Evolutionary conservation across 2,797 vertebrate genomes (phyloP), one percentile per base, ranked within the genome.

Genomic region (Thunnus albacares): DNA sequence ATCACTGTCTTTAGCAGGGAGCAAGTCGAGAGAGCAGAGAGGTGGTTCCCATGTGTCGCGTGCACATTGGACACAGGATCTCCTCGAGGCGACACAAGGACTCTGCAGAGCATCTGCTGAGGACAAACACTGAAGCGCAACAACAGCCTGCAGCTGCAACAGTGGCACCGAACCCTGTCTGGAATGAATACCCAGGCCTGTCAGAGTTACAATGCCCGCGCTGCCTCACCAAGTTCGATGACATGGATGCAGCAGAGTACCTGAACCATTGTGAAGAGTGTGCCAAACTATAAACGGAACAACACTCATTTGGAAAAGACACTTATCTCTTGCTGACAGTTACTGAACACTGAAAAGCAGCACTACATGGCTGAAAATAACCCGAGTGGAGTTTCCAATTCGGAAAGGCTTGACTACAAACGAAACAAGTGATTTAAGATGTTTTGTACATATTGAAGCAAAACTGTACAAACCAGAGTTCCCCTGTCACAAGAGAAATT

Each of bases 241-340:
- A 98, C 11, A 94, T 94, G 26, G 94, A 96, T 11, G 76, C 95
- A 0, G 93, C 93, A 6, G 97, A 96, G 86, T 97, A 97, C 90
- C 92, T 98, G 57, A 96, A 95, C 74, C 98, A 99, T 0, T 96
- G 97, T 73, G 90, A 96, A 0, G 97, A 98, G 80, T 99, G 98
- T 38, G 95, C 94, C 87, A 91, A 82, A 71, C 84, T 95, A 71
- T 96, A 85, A 94, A n/a, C 11, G 28, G 63, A 84, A 53, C 68
- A 55, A 52, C 62, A 71, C 70, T 81, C 52, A 47, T 69, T 47
- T 7, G 55, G 69, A 79, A 72, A 76, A 80, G 69, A 74, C 75
- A 22, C 9, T 74, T 35, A 59, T 63, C 30, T 61, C 72, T 79
- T 5, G 4, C 86, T 89, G 86, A 91, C 82, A 68, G 69, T 77